Base-by-base conservation (phyloP, 2,888 invertebrate genomes). In the Brenthis hecate region DNA sequence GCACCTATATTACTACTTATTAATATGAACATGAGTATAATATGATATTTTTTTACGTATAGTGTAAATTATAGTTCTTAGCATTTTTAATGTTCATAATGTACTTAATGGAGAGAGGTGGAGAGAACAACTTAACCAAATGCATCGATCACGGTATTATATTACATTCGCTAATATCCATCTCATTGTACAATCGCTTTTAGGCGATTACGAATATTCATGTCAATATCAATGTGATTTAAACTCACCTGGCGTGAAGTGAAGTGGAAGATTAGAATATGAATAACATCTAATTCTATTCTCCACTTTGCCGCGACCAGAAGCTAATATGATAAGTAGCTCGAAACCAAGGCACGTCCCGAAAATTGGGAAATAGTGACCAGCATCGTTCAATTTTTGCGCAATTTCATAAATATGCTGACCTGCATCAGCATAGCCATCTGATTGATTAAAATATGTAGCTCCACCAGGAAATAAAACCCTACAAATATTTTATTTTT, bases 271-370 rank as follows among this genome's bases (percentile, higher is more conserved):
- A 13, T 95, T 89, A 16, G 94, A 91, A 64, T 93, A 93, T 0
- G 96, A 94, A 51, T 91, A 86, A 79, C 97, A 97, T 43, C 84
- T 75, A 2, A 89, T 88, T 69, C 97, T 92, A 64, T 95, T 94
- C 68, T 96, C 95, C 3, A 81, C 78, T 43, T 85, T 74, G 0
- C 87, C 88, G 1, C 92, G 83, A 0, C 92, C 92, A 2, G 92
- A 91, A 2, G 91, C 94, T 1, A 96, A 85, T 71, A 95, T 95
- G 8, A 96, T 93, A 58, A 98, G 84, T 36, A 97, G 89, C 81
- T 99, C 96, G 86, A 98, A 97, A 23, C 98, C 98, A 50, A 98
- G 94, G 79, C 98, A 98, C 0, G 96, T 98, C 0, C 97, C 98
- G 94, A 97, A 97, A 57, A 99, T 84, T 0, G 98, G 98, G 82